Evolutionary conservation across 1,140 invertebrate species (phyloP), one percentile per base, ranked within the genome.

Genomic region (Pseudomyrmex gracilis): DNA sequence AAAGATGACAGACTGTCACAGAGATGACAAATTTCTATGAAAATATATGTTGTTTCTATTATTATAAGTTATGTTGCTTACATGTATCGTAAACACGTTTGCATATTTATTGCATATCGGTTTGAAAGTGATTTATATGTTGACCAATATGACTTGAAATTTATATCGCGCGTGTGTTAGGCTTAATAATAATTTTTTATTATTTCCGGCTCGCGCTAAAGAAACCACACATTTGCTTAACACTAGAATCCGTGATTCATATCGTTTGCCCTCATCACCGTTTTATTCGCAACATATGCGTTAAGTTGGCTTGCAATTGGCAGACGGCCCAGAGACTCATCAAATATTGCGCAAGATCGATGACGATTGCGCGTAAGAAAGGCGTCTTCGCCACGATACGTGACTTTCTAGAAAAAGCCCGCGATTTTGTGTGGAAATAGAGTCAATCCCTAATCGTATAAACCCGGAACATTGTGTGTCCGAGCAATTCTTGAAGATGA

Each of bases 321-420:
- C 74, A 77, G 74, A 77, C 63, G 34, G 74, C 74, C 74, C 74
- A 77, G 49, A 67, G 74, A 77, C 63, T 67, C 63, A 34, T 77
- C 63, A 67, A 77, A 77, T 67, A 67, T 77, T 77, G 74, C 63
- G 74, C 74, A 77, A 77, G 51, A 77, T 43, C 74, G 22, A 77
- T 57, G 51, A 13, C 74, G 17, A 67, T 67, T 49, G 66, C n/a
- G 63, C 49, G 51, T 12, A 45, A 34, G 20, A 61, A 34, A 20
- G 51, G 51, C 17, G 20, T 67, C 57, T 77, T 77, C 24, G 49
- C 24, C 47, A 10, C 60, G 22, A 55, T 67, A 67, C 51, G 49
- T 55, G 73, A 24, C n/a, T 64, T 63, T 43, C 13, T 17, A 13
- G n/a, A 24, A 20, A 64, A 76, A 76, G 60, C n/a, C 20, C 43